Evolutionary conservation across 2,113 vertebrate genomes (phyloP).

Genomic region (Stigmatopora argus): DNA sequence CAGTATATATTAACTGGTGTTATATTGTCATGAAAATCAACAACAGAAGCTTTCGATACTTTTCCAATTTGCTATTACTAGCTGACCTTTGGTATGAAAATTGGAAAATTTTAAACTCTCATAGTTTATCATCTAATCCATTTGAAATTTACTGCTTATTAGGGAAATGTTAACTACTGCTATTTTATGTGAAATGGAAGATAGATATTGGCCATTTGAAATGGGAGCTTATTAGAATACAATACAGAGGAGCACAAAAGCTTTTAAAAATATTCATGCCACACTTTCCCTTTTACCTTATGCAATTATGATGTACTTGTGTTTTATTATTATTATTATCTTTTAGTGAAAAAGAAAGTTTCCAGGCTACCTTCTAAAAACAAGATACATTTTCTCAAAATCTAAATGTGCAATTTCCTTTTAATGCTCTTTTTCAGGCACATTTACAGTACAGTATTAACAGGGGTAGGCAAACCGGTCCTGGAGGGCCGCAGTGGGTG

Average conservation of each 20-base stretch:
- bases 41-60: not conserved
- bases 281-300: not conserved
- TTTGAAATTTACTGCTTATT: not conserved
- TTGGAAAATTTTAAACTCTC: not conserved
- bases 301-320: not conserved
- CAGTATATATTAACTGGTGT: not conserved
- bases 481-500: no score
- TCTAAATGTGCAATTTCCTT: conserved; percentile 4
- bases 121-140: not conserved
- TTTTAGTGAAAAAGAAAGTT: not conserved
- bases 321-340: not conserved
- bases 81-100: not conserved
- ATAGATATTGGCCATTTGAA: not conserved
- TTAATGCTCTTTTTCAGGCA: conserved; percentile 2
- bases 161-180: not conserved
- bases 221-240: not conserved
- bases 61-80: not conserved
- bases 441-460: not conserved
- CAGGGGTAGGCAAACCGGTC: no score
- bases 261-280: not conserved
- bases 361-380: conserved; percentile 37
- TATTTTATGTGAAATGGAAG: not conserved
- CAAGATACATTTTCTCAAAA: conserved; percentile 18
- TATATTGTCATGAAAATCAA: not conserved
- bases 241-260: not conserved